Base-by-base conservation (phyloP, 2,888 invertebrate species). In the Caradrina clavipalpis region DNA sequence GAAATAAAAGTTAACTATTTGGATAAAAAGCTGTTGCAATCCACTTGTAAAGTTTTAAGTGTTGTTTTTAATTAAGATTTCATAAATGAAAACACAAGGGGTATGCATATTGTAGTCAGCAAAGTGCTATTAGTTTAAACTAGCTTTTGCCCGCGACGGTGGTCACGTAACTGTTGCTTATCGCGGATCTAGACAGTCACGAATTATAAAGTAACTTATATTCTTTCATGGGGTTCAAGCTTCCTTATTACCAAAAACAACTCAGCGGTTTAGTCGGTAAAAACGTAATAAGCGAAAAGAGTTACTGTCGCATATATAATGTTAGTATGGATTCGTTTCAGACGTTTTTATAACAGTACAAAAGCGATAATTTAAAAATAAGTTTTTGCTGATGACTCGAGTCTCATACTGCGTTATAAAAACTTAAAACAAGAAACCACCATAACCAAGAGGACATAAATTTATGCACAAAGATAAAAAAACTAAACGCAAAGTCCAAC, bases 1-100 rank as follows among this genome's bases (percentile, higher is more conserved):
- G n/a, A 17, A 63, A 49, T 49, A 49, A 60, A 78, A 78, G 51
- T 62, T 39, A 49, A 49, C 31, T 21, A 15, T 53, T 56, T n/a
- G 45, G 10, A 50, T 51, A 45, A 56, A 72, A 49, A 31, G 19
- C 15, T 31, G 26, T 22, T 72, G 22, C 39, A 15, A 56, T 31
- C 11, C 11, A 22, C 15, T 39, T n/a, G 26, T 21, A n/a, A 47
- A 21, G 4, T 42, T 56, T 13, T 17, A 13, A 31, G 35, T 13
- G 10, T 49, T 19, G 7, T 51, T 7, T 39, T 45, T 45, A 45
- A 45, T 45, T 21, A 11, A 39, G 21, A 21, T 21, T 47, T 49
- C 31, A 11, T 31, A n/a, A 31, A 47, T 47, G 26, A 19, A n/a
- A 31, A 31, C 26, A 19, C 47, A 31, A 8, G 19, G 19, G 13